phyloP scores from a whole-genome alignment of 2,888 invertebrate species.

The Gnatocerus cornutus region DNA sequence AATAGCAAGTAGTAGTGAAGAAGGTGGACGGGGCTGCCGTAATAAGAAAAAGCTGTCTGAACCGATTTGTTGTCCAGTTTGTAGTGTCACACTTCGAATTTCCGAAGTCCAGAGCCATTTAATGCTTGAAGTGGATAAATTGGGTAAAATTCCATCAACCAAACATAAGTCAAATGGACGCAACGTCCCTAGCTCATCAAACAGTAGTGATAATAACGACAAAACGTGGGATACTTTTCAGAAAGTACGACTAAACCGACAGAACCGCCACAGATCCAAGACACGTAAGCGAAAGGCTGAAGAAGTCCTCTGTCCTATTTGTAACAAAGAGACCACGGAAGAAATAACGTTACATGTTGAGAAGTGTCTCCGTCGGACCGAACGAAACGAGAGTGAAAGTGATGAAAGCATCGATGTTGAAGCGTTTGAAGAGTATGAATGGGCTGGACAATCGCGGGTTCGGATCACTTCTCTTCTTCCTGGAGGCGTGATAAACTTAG shows the following conservation, averaged over 20 bases:
- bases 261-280: conserved; percentile 78
- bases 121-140: conserved; percentile 83
- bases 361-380: conserved; percentile 77
- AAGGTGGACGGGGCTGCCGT: conserved; percentile 70
- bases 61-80: conserved; percentile 89
- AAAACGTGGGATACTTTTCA: conserved; percentile 84
- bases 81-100: conserved; percentile 87
- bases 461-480: conserved; percentile 81
- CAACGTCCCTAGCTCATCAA: conserved; percentile 70
- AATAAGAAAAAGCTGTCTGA: conserved; percentile 78
- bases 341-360: conserved; percentile 84
- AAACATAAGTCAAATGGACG: conserved; percentile 65
- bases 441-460: conserved; percentile 92
- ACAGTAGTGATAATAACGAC: conserved; percentile 69
- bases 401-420: conserved; percentile 90
- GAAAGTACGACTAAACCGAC: conserved; percentile 82
- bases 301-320: conserved; percentile 85
- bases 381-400: conserved; percentile 71
- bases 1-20: conserved; percentile 62
- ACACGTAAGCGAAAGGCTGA: conserved; percentile 79
- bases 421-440: conserved; percentile 90
- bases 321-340: conserved; percentile 80
- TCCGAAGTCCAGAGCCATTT: conserved; percentile 91
- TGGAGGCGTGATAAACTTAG: conserved; percentile 77
- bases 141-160: conserved; percentile 74